Evolutionary conservation across 1,140 invertebrate species (phyloP).

Genomic region (Metaphire vulgaris): DNA sequence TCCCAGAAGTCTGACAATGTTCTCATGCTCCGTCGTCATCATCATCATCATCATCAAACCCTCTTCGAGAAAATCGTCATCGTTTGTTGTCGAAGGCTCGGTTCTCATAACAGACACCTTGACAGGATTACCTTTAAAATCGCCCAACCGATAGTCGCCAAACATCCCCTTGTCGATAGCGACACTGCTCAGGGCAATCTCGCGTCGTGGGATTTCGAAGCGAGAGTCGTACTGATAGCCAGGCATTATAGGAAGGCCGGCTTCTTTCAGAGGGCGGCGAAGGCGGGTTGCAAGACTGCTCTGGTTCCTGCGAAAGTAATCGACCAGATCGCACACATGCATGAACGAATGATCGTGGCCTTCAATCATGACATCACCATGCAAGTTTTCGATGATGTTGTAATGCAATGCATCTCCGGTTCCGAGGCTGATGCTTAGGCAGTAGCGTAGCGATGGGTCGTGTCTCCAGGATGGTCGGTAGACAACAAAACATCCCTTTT

Average conservation of each 20-base stretch:
- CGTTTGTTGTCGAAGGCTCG: neutral
- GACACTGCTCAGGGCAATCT: constrained; percentile 14
- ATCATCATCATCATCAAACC: constrained; percentile 21
- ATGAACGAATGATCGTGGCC: constrained; percentile 27
- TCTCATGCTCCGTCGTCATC: constrained; percentile 25
- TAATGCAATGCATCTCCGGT: constrained; percentile 26
- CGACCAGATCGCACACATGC: constrained; percentile 22
- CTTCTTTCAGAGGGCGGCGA: constrained; percentile 29
- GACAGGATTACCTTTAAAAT: constrained; percentile 19
- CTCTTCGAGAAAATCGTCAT: constrained; percentile 30
- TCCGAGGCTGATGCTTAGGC: constrained; percentile 16
- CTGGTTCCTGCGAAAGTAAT: constrained; percentile 24
- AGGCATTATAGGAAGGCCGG: constrained; percentile 20
- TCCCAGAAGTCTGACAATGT: constrained; percentile 26
- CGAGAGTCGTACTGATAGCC: constrained; percentile 26
- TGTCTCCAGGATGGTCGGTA: neutral
- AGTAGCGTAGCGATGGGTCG: neutral
- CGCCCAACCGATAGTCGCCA: constrained; percentile 18
- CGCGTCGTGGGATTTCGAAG: constrained; percentile 18
- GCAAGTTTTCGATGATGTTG: constrained; percentile 26
- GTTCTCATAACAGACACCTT: constrained; percentile 23
- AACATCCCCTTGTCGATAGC: constrained; percentile 23
- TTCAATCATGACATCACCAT: constrained; percentile 30
- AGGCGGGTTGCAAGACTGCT: constrained; percentile 22
- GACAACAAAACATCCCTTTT: constrained; percentile 31